Base-by-base conservation (phyloP, 2,113 vertebrate species). In the Nothocercus julius region DNA sequence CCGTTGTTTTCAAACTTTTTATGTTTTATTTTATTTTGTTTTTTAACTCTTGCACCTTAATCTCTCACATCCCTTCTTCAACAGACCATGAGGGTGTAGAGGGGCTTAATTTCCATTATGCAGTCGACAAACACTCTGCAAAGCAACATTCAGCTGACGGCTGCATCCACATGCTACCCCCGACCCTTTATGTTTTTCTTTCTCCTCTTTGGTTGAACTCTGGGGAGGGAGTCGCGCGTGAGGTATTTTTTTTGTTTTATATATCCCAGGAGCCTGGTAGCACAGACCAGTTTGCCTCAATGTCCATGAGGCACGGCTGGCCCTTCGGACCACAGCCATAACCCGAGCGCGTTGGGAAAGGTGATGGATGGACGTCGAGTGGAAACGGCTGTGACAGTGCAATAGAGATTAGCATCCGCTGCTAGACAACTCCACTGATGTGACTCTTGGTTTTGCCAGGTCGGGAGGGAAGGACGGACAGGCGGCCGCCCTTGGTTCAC, bases 21-120 rank as follows among this genome's bases (percentile, higher is more conserved):
- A 28, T 67, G 38, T 68, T 91, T 84, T 69, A 27, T 47, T 20
- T 68, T 54, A n/a, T 30, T 49, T 27, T 56, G 68, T 64, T 45
- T 77, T 89, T 91, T 10, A 95, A 95, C 84, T 97, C 88, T 97
- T 95, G 96, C 97, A 97, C 97, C 96, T 97, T 97, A 97, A 92
- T 73, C 95, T 92, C 86, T 97, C 89, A 66, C 93, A 93, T 83
- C 95, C 85, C 84, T 96, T 93, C 88, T 91, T 67, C 4, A 5
- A n/a, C 88, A 82, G 85, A 82, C 82, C 14, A 4, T 3, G 1
- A 85, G 81, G 74, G 82, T 93, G 94, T 92, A 92, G 87, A 92
- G 90, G 81, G 85, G 79, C 93, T 96, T 56, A 47, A 78, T 84
- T 94, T 67, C 87, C 91, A 81, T 79, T 13, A 40, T 14, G 7